Base-by-base conservation (phyloP, 2,888 invertebrate species). In the Trissoscelio sp. region DNA sequence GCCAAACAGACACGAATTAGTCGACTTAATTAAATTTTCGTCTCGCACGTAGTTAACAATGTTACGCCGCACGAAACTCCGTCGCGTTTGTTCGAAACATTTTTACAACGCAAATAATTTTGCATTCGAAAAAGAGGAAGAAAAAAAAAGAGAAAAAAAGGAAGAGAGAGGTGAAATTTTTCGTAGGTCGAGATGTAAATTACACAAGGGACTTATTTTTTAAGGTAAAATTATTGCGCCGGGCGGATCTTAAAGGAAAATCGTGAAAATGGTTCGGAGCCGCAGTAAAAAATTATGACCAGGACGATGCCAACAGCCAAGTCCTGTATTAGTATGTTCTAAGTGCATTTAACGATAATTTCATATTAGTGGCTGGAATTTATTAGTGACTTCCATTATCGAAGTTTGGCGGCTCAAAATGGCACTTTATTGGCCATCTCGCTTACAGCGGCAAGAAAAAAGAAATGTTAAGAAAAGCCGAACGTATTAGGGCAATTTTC, bases 291-390 rank as follows among this genome's bases (percentile, higher is more conserved):
- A 88, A 86, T 83, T 82, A 87, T 82, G 86, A 84, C 81, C 81
- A 79, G 80, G 82, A 78, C 84, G 86, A 83, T 85, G 86, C 87
- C 86, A 86, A 85, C 86, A 74, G 55, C 57, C 70, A 11, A 70
- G 85, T 79, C 58, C 84, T 81, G 84, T 85, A 87, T 88, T 88
- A 89, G 88, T 87, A 88, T 85, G 86, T 86, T 87, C 87, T 89
- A 88, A 91, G 89, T 90, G 89, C 89, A 89, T 89, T 89, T 88
- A 89, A 89, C 89, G 88, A 90, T 90, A 88, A 89, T 90, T 89
- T 88, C 88, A 88, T 89, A 89, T 90, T 90, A 88, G 89, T 86
- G 86, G 87, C 83, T 85, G 84, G 55, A 88, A 89, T 89, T 89
- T 89, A 90, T 88, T 88, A 89, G 88, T 82, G 85, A 86, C 86